Percentiles rank a stretch among this genome's conserved stretches.
These are phyloP conservation scores for Antigone vipio DNA, from an alignment of 2,113 vertebrate species.

Conservation along the genomic window DNA sequence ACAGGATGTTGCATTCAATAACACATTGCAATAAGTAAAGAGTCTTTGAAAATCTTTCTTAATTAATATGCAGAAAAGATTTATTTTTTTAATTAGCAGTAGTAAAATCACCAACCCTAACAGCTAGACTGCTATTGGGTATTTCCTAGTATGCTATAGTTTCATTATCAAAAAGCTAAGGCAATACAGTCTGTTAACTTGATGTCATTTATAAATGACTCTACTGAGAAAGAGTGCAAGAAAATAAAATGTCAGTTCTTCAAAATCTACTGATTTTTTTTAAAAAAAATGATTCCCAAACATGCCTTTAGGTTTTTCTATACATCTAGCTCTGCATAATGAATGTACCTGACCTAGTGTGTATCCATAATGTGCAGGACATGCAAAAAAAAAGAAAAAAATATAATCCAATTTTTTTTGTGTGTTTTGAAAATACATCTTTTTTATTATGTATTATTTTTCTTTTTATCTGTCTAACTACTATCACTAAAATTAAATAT, in stretches of 20 bases:
- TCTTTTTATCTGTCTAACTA: background rate
- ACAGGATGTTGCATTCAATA: background rate
- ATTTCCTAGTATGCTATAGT: background rate
- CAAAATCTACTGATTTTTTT: background rate
- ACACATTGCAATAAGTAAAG: background rate
- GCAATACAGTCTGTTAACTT: background rate
- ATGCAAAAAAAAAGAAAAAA: background rate
- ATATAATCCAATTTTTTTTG: background rate
- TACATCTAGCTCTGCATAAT: background rate
- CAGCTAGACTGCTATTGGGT: background rate
- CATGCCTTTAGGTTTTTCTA: background rate
- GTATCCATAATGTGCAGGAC: background rate
- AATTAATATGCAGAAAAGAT: background rate
- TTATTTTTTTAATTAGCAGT: background rate
- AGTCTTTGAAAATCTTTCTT: background rate
- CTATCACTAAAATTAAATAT: background rate
- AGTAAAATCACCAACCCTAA: background rate
- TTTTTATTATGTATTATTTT: background rate
- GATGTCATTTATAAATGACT: slow-evolving; percentile 8
- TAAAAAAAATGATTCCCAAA: background rate
- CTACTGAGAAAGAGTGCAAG: background rate
- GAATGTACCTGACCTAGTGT: background rate
- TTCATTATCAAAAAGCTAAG: background rate
- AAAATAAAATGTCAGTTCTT: background rate
- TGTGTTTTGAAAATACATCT: background rate